Evolutionary conservation across 2,888 invertebrate species (phyloP).

Genomic region (Archips crataeganus): DNA sequence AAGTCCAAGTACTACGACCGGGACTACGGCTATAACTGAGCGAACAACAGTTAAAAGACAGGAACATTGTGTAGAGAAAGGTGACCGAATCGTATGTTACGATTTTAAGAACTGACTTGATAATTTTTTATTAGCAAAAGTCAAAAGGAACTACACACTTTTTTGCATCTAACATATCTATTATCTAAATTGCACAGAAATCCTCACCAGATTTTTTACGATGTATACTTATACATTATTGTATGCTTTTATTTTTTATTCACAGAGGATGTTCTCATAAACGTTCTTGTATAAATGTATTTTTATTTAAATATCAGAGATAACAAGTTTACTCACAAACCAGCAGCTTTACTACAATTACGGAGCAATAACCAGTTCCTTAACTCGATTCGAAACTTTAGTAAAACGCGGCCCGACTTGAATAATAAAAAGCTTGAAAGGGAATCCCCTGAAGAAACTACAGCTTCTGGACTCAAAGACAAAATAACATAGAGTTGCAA

Average conservation of each 20-base stretch:
- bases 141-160: too few species aligned
- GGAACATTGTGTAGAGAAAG: constrained; percentile 60
- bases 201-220: not conserved
- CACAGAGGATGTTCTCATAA: not conserved
- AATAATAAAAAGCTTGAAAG: constrained; percentile 9
- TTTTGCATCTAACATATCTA: too few species aligned
- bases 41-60: constrained; percentile 25
- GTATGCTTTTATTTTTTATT: not conserved
- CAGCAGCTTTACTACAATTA: not conserved
- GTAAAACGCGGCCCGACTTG: not conserved
- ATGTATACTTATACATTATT: too few species aligned
- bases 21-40: not conserved
- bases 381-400: not conserved
- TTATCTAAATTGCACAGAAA: too few species aligned
- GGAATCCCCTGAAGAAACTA: constrained; percentile 1
- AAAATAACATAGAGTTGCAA: not conserved
- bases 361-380: constrained; percentile 7
- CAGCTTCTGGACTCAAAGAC: not conserved
- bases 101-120: constrained; percentile 35
- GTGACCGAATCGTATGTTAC: constrained; percentile 64
- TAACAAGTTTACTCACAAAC: not conserved
- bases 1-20: not conserved
- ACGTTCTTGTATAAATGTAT: not conserved
- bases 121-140: too few species aligned
- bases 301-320: not conserved